A percentile compares a stretch with the other conserved stretches of the same genome.
phyloP scores from a whole-genome alignment of 2,113 vertebrate species.

The Choloepus hoffmanni region DNA sequence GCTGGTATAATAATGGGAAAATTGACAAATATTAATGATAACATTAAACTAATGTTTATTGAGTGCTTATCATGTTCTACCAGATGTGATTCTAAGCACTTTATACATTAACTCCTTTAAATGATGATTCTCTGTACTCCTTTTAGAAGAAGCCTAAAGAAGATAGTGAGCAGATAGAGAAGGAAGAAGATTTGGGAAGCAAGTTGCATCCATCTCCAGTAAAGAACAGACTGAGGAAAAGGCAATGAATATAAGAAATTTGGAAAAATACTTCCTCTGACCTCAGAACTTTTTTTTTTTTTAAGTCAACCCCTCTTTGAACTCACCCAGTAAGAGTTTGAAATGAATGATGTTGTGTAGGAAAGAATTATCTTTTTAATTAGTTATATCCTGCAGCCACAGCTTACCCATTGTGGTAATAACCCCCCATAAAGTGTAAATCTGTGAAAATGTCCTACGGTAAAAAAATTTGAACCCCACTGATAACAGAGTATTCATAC shows the following conservation, averaged over 20 bases:
- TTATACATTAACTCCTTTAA: constrained; percentile 56
- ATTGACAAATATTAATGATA: not conserved
- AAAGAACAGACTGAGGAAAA: constrained; percentile 14
- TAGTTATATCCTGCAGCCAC: not conserved
- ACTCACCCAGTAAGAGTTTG: not conserved
- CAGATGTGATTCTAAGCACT: not conserved
- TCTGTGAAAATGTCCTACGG: constrained; percentile 15
- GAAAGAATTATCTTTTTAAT: not conserved
- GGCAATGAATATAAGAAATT: constrained; percentile 34
- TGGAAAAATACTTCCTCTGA: constrained; percentile 31
- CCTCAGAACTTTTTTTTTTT: not conserved
- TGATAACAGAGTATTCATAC: not conserved
- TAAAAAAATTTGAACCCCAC: not conserved
- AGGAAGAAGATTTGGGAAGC: constrained; percentile 6
- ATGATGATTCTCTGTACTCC: constrained; percentile 61
- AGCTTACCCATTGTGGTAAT: not conserved
- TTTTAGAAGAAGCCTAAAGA: constrained; percentile 67
- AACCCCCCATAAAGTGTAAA: not conserved
- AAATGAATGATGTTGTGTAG: not conserved
- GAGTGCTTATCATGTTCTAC: not conserved
- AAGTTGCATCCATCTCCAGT: constrained; percentile 23
- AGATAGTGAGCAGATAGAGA: constrained; percentile 43
- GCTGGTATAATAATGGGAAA: not conserved
- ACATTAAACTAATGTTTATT: not conserved
- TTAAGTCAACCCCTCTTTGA: not conserved